These are phyloP conservation scores for Microdon myrmicae DNA, from an alignment of 2,888 invertebrate genomes.

Conservation along the genomic window DNA sequence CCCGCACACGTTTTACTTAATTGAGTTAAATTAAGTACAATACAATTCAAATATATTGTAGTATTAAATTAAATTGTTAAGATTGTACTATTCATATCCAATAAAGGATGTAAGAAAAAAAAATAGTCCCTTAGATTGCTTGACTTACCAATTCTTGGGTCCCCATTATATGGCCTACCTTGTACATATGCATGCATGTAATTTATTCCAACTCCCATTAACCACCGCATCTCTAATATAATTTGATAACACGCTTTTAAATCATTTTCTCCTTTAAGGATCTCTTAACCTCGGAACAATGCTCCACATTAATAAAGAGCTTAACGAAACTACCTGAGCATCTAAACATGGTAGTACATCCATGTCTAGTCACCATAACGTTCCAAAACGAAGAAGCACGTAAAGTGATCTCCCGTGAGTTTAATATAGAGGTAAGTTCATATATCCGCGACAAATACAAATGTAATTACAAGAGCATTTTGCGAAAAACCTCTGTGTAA, in stretches of 20 bases:
- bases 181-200: too few species aligned
- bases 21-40: too few species aligned
- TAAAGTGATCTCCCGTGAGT: constrained; percentile 63
- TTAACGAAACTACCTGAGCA: constrained; percentile 64
- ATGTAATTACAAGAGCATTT: too few species aligned
- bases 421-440: constrained; percentile 63
- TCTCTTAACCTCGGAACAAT: constrained; percentile 64
- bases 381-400: constrained; percentile 64
- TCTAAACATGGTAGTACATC: constrained; percentile 65
- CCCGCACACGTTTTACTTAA: too few species aligned
- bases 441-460: constrained; percentile 9
- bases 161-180: too few species aligned
- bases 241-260: constrained; percentile 2
- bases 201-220: too few species aligned
- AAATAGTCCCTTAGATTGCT: too few species aligned
- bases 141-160: too few species aligned
- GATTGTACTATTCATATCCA: too few species aligned
- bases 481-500: constrained; percentile 2
- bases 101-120: too few species aligned
- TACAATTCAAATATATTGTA: too few species aligned
- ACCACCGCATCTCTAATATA: constrained; percentile 8
- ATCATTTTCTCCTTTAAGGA: constrained; percentile 55
- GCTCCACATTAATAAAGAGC: constrained; percentile 64
- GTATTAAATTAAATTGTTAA: too few species aligned
- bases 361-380: constrained; percentile 65